Percentiles rank a stretch among this genome's conserved stretches.
Evolutionary conservation across 1,140 invertebrate species (phyloP).

Genomic region (Cydia fagiglandana): DNA sequence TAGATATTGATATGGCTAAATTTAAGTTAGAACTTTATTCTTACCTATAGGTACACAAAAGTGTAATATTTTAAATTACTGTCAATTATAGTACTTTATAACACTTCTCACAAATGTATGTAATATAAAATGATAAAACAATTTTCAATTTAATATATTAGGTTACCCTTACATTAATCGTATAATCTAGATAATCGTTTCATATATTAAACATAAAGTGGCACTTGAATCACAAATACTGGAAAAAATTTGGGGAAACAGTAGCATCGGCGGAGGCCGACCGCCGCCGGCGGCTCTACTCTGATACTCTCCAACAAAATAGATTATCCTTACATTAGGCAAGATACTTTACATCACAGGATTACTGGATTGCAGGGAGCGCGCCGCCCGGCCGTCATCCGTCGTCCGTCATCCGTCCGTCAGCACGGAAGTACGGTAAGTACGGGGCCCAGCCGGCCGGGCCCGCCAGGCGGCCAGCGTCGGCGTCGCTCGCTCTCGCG

Average conservation of each 20-base stretch:
- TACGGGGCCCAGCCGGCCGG: neutral
- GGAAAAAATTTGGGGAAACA: constrained; percentile 80
- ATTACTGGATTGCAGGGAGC: constrained; percentile 51
- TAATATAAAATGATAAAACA: constrained; percentile 81
- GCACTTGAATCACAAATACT: constrained; percentile 82
- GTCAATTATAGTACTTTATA: constrained; percentile 78
- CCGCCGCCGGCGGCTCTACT: constrained; percentile 50
- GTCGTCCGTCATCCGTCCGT: neutral
- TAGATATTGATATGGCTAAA: constrained; percentile 81
- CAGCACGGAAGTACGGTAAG: neutral
- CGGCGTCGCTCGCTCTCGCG: constrained; percentile 44
- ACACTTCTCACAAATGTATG: constrained; percentile 79
- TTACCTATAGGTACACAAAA: constrained; percentile 77
- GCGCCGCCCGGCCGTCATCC: constrained; percentile 35
- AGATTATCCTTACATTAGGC: constrained; percentile 66
- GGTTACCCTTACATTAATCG: constrained; percentile 80
- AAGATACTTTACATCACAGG: constrained; percentile 67
- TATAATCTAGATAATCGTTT: constrained; percentile 81
- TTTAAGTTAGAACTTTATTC: constrained; percentile 80
- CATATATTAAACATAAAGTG: constrained; percentile 81
- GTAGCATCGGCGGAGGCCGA: constrained; percentile 63
- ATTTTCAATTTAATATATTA: constrained; percentile 80
- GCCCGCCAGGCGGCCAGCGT: constrained; percentile 35
- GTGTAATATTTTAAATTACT: constrained; percentile 79
- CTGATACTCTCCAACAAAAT: constrained; percentile 58